A percentile compares a stretch with the other conserved stretches of the same genome.
Evolutionary conservation across 2,888 invertebrate species (phyloP).

Genomic region (Hedya salicella): DNA sequence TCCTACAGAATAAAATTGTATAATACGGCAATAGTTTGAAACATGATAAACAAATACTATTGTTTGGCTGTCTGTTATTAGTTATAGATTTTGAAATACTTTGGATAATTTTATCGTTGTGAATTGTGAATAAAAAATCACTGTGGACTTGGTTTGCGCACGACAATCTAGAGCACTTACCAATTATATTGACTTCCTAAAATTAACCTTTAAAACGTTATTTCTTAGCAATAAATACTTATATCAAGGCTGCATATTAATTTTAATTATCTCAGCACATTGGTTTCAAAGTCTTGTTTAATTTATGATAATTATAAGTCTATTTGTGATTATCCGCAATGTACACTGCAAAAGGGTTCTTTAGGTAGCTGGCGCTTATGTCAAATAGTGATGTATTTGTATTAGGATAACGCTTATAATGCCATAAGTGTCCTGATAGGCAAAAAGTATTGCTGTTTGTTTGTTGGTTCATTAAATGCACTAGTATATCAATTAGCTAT

Average conservation of each 20-base stretch:
- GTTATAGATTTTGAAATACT: no score
- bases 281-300: constrained; percentile 36
- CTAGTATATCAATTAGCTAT: no score
- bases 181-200: constrained; percentile 8
- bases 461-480: constrained; percentile 12
- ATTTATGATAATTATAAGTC: constrained; percentile 37
- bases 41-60: no score
- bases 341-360: constrained; percentile 18
- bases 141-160: not conserved
- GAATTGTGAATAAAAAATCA: no score
- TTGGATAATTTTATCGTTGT: no score
- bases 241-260: constrained; percentile 35
- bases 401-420: not conserved
- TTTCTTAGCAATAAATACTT: constrained; percentile 22
- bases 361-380: constrained; percentile 1
- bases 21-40: no score
- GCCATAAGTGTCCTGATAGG: not conserved
- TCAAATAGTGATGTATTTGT: not conserved
- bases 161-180: not conserved
- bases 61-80: no score
- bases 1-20: no score
- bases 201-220: constrained; percentile 11
- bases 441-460: constrained; percentile 35
- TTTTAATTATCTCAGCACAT: constrained; percentile 37
- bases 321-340: constrained; percentile 2